Base-by-base conservation (phyloP, 1,140 invertebrate genomes). In the Wasmannia auropunctata region DNA sequence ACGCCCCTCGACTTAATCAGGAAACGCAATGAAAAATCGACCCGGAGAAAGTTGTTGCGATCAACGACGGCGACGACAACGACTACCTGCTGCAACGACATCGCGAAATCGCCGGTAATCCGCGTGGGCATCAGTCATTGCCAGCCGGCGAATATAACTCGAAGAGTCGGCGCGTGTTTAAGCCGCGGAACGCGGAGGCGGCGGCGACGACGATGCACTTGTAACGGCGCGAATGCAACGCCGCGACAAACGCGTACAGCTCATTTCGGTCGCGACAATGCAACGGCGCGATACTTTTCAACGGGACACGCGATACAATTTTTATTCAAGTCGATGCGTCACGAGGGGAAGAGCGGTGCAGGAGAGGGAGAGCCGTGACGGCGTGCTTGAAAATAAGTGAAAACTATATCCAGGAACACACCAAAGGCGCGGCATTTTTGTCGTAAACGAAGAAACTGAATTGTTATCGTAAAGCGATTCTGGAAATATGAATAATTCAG, bases 51-150 rank as follows among this genome's bases (percentile, higher is more conserved):
- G 58, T 63, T 22, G 10, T 31, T 5, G 54, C 58, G 3, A n/a
- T n/a, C n/a, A n/a, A 46, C 25, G 14, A 63, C 19, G 49, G 22
- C 51, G n/a, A 54, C n/a, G 19, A 40, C 31, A 25, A 25, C 34
- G 37, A 34, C 46, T 40, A 70, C 16, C 31, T 54, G 69, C 34
- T 40, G 14, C 67, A n/a, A 69, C 22, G 69, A 63, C 56, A 56
- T 74, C 69, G 72, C 40, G 72, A 72, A 70, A 60, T 88, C 81
- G n/a, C 51, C 37, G 77, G 60, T 79, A 79, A 79, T 86, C 74
- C 51, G 72, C 60, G 69, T 75, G 81, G 87, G 58, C 54, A 60
- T 88, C 84, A 89, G 87, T 89, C 88, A 88, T 89, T 80, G 87
- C 77, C 88, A 60, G 14, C 60, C 28, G 58, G 81, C 51, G 54